Conservation (phyloP, 2,888 invertebrate species). For the Spilosoma lubricipeda region DNA sequence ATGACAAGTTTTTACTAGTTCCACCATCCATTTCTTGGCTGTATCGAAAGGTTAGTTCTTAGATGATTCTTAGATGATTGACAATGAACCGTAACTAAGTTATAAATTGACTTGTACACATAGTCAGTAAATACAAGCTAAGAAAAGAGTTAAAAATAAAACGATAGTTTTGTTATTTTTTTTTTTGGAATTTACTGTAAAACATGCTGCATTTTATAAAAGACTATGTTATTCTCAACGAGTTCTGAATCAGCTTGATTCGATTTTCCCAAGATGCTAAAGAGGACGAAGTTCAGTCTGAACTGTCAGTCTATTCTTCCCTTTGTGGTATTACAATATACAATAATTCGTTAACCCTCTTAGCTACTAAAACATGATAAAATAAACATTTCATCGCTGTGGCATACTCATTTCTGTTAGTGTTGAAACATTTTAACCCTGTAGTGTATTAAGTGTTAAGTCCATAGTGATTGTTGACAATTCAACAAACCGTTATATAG, state of each 20-base stretch:
- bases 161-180: too few relatives aligned
- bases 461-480: slow-evolving; percentile 9
- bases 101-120: too few relatives aligned
- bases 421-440: too few relatives aligned
- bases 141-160: too few relatives aligned
- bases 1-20: too few relatives aligned
- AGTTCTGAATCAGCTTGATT: not conserved
- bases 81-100: too few relatives aligned
- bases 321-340: not conserved
- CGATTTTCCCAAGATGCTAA: not conserved
- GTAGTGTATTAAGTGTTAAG: not conserved
- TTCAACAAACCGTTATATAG: slow-evolving; percentile 21
- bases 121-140: too few relatives aligned
- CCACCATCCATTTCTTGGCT: too few relatives aligned
- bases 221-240: not conserved
- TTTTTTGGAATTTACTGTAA: not conserved
- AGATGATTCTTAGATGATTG: too few relatives aligned
- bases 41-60: too few relatives aligned
- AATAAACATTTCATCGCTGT: not conserved
- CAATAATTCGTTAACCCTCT: slow-evolving; percentile 13
- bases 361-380: slow-evolving; percentile 16
- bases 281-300: not conserved
- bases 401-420: slow-evolving; percentile 5
- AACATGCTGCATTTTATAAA: too few relatives aligned
- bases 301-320: not conserved